A percentile compares a stretch with the other conserved stretches of the same genome.
Conservation (phyloP, 2,797 vertebrate species). For the Pipistrellus kuhlii region DNA sequence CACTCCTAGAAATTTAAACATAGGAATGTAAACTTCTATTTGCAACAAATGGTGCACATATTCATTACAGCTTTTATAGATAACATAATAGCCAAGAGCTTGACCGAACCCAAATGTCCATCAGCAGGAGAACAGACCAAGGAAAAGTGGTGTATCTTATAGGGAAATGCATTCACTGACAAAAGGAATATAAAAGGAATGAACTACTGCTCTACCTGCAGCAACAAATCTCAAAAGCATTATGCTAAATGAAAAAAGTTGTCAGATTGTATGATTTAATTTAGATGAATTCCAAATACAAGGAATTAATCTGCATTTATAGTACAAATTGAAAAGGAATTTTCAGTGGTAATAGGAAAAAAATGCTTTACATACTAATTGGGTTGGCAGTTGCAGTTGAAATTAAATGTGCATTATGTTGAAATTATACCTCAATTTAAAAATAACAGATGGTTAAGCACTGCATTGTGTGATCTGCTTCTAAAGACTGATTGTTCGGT, state of each 20-base stretch:
- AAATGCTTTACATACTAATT: background rate
- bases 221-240: background rate
- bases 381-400: background rate
- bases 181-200: background rate
- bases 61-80: background rate
- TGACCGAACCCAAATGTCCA: background rate
- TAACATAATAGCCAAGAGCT: background rate
- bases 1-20: background rate
- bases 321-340: background rate
- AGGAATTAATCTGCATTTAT: background rate
- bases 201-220: background rate
- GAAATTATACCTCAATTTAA: background rate
- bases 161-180: background rate
- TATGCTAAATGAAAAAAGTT: background rate
- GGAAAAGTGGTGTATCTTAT: background rate
- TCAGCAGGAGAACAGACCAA: background rate
- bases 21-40: background rate
- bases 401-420: background rate
- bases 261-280: background rate
- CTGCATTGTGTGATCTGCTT: background rate
- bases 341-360: background rate
- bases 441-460: background rate
- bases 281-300: background rate
- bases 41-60: background rate
- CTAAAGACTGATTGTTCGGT: background rate